A percentile compares a stretch with the other conserved stretches of the same genome.
Evolutionary conservation across 2,888 invertebrate species (phyloP).

Genomic region (Hirudinaria manillensis): DNA sequence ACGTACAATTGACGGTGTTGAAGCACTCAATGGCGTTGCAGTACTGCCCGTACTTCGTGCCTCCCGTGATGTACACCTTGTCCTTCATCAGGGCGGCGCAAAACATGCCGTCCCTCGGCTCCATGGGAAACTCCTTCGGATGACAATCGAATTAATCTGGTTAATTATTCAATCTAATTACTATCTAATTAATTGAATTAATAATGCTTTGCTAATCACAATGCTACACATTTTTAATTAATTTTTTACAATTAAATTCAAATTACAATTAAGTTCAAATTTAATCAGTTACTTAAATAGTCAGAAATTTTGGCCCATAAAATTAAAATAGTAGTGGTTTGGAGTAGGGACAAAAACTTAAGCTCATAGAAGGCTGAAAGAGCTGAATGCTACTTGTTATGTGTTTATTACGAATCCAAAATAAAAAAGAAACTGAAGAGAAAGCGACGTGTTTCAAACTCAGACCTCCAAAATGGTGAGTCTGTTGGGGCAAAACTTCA

Average conservation of each 20-base stretch:
- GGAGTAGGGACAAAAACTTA: no score
- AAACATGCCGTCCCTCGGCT: slow-evolving; percentile 36
- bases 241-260: background rate
- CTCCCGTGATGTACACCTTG: slow-evolving; percentile 40
- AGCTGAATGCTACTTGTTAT: no score
- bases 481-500: slow-evolving; percentile 37
- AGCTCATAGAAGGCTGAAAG: no score
- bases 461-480: slow-evolving; percentile 22
- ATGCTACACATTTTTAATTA: background rate
- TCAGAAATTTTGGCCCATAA: no score
- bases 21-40: slow-evolving; percentile 37
- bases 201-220: background rate
- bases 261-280: no score
- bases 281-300: no score
- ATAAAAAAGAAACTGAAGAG: background rate
- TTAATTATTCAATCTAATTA: background rate
- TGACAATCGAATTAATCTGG: background rate
- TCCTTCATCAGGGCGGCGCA: slow-evolving; percentile 34
- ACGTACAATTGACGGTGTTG: slow-evolving; percentile 32
- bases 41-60: slow-evolving; percentile 20
- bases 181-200: background rate
- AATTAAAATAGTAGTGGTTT: no score
- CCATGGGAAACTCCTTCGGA: background rate
- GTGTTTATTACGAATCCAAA: no score
- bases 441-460: background rate